Conservation (phyloP, 2,888 invertebrate species). For the Merodon equestris region DNA sequence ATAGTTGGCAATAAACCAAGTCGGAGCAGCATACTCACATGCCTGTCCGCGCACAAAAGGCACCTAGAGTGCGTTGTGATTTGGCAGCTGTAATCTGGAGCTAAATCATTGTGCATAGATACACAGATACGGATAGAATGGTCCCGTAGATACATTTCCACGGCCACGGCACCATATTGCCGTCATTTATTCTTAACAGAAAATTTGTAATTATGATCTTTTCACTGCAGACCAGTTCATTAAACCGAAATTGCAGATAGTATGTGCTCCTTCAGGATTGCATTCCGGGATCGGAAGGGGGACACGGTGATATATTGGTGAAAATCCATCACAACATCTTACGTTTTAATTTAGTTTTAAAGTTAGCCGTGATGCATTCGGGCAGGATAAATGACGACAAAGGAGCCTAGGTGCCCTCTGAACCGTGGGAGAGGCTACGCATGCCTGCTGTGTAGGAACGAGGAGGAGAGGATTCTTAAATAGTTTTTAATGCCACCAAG, state of each 20-base stretch:
- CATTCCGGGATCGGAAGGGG: background rate
- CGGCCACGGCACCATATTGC: constrained; percentile 31
- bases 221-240: constrained; percentile 67
- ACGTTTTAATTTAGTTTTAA: constrained; percentile 69
- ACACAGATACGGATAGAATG: constrained; percentile 29
- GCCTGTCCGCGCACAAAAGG: too few relatives aligned
- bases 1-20: constrained; percentile 22
- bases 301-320: constrained; percentile 65
- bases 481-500: constrained; percentile 66
- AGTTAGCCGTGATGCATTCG: constrained; percentile 56
- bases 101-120: constrained; percentile 60
- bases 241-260: constrained; percentile 56
- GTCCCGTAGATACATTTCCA: background rate
- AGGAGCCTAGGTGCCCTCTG: constrained; percentile 46
- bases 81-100: constrained; percentile 68
- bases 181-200: constrained; percentile 59
- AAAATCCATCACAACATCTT: constrained; percentile 65
- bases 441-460: background rate
- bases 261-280: too few relatives aligned
- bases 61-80: constrained; percentile 40
- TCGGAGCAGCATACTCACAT: background rate
- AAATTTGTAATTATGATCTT: constrained; percentile 68
- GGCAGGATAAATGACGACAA: constrained; percentile 52
- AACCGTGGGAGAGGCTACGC: background rate
- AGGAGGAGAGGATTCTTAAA: constrained; percentile 50